A percentile compares a stretch with the other conserved stretches of the same genome.
Evolutionary conservation across 2,888 invertebrate genomes (phyloP).

Genomic region (Apamea monoglypha): DNA sequence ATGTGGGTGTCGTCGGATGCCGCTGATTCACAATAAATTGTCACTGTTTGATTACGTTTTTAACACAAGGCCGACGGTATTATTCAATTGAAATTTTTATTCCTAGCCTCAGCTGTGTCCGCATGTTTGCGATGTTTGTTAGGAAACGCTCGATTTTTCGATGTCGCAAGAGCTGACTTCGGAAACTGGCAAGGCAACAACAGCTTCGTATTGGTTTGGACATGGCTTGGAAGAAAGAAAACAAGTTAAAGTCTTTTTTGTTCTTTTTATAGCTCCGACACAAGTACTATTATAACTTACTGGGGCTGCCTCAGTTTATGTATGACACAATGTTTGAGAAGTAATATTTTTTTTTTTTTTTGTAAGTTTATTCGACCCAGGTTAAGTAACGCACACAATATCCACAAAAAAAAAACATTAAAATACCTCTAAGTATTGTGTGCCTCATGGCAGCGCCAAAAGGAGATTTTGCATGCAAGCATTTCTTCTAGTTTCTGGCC

Average conservation of each 20-base stretch:
- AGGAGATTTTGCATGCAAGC: neutral
- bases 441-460: no score
- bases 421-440: no score
- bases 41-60: slow-evolving; percentile 74
- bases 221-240: neutral
- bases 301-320: no score
- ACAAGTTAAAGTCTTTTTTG: no score
- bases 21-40: slow-evolving; percentile 74
- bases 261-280: no score
- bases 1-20: slow-evolving; percentile 77
- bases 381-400: no score
- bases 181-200: neutral
- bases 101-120: slow-evolving; percentile 54
- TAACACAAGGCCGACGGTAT: slow-evolving; percentile 73
- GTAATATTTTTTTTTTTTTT: no score
- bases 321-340: no score
- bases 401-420: no score
- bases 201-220: neutral
- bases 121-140: slow-evolving; percentile 29
- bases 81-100: slow-evolving; percentile 77
- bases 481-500: neutral
- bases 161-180: slow-evolving; percentile 2
- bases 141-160: neutral
- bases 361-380: no score
- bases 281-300: no score